Percentiles rank a stretch among this genome's conserved stretches.
phyloP scores from a whole-genome alignment of 2,888 invertebrate genomes.

The Machimus atricapillus region DNA sequence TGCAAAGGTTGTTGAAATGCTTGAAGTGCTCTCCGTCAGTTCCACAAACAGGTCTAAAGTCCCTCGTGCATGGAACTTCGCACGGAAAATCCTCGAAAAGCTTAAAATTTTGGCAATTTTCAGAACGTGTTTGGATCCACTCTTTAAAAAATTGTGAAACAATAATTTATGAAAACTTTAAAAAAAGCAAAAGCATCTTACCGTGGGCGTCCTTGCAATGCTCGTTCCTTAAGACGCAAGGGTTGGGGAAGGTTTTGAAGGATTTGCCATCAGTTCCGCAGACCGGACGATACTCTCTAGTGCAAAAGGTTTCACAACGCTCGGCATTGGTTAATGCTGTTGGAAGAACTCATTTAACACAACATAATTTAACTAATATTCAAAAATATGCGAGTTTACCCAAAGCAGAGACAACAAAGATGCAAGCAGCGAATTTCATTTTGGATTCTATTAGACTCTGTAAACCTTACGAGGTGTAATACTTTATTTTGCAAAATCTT shows the following conservation, averaged over 20 bases:
- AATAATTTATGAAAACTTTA: too few species aligned
- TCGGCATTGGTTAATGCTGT: not conserved
- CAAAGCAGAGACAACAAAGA: not conserved
- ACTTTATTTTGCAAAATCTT: too few species aligned
- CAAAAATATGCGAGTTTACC: not conserved
- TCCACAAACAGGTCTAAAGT: not conserved
- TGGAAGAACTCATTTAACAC: not conserved
- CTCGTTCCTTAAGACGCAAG: not conserved
- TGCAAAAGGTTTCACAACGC: not conserved
- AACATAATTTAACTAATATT: not conserved
- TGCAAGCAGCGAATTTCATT: not conserved
- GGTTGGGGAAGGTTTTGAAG: not conserved
- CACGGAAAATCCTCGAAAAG: not conserved
- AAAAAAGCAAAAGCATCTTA: not conserved
- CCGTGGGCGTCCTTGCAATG: not conserved
- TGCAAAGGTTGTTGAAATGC: not conserved
- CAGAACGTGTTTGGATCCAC: not conserved
- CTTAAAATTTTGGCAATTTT: not conserved
- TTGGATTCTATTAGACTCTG: not conserved
- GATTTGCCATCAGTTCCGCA: not conserved
- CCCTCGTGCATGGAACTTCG: not conserved
- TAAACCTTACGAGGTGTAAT: too few species aligned
- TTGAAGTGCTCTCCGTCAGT: not conserved
- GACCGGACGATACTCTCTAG: not conserved
- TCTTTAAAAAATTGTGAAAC: not conserved